These are phyloP conservation scores for Nomada fucata DNA, from an alignment of 2,888 invertebrate species.

Conservation along the genomic window DNA sequence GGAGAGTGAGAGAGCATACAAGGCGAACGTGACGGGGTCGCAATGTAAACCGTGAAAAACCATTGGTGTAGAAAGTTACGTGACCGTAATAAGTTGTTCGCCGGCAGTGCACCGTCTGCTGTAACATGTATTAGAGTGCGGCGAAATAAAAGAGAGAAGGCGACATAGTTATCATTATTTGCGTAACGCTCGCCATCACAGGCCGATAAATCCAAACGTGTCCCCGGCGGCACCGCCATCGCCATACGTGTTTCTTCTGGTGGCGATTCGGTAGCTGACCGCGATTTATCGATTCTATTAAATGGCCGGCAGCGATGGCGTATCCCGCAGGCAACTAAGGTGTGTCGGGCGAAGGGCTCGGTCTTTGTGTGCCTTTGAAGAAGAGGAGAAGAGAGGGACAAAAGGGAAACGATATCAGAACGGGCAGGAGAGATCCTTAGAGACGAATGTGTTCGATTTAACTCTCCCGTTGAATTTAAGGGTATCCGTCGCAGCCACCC, in stretches of 20 bases:
- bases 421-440: slow-evolving; percentile 51
- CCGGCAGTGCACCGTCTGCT: not conserved
- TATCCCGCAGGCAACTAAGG: slow-evolving; percentile 5
- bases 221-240: not conserved
- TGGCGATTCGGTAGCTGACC: slow-evolving; percentile 64
- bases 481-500: slow-evolving; percentile 38
- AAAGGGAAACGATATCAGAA: slow-evolving; percentile 54
- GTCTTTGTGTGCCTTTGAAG: not conserved
- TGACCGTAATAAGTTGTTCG: slow-evolving; percentile 60
- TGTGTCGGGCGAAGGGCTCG: not conserved
- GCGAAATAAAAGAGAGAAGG: not conserved
- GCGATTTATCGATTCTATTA: slow-evolving; percentile 73
- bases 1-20: not conserved
- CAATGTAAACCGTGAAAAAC: slow-evolving; percentile 30
- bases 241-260: slow-evolving; percentile 33
- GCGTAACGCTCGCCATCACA: slow-evolving; percentile 66
- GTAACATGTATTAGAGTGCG: too few species aligned
- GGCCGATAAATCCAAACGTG: slow-evolving; percentile 63
- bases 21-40: slow-evolving; percentile 16
- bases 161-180: slow-evolving; percentile 55
- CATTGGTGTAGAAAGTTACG: slow-evolving; percentile 40
- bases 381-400: slow-evolving; percentile 36
- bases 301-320: slow-evolving; percentile 61
- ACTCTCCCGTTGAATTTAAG: slow-evolving; percentile 62
- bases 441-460: slow-evolving; percentile 71